phyloP scores from a whole-genome alignment of 2,113 vertebrate genomes.

The Stictonetta naevosa region DNA sequence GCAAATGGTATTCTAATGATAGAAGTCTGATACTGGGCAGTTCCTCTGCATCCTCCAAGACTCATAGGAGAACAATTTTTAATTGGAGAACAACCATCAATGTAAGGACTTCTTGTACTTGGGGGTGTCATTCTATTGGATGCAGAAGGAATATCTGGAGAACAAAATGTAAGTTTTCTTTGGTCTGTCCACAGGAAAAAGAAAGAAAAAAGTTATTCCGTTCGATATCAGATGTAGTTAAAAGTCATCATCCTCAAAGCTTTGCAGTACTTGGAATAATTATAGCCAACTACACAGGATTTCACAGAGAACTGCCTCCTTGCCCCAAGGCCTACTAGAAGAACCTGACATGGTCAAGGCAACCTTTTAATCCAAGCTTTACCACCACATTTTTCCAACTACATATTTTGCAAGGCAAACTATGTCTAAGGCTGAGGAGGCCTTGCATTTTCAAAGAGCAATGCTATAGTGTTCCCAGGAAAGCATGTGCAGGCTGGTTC shows the following conservation, averaged over 20 bases:
- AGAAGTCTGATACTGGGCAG: slow-evolving; percentile 76
- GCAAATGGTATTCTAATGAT: slow-evolving; percentile 80
- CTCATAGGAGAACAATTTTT: slow-evolving; percentile 85
- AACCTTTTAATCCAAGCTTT: not conserved
- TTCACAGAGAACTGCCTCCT: not conserved
- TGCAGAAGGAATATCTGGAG: slow-evolving; percentile 79
- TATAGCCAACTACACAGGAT: not conserved
- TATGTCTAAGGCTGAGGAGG: not conserved
- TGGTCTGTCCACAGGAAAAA: slow-evolving; percentile 74
- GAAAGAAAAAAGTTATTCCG: not conserved
- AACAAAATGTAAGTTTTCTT: slow-evolving; percentile 79
- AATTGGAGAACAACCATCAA: slow-evolving; percentile 95
- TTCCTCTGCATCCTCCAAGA: slow-evolving; percentile 71
- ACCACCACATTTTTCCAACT: not conserved
- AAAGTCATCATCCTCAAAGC: not conserved
- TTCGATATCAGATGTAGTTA: not conserved
- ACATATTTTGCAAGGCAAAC: not conserved
- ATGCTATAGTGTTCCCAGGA: not conserved
- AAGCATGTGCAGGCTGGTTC: not conserved
- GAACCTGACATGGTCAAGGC: not conserved
- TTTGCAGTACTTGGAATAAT: not conserved
- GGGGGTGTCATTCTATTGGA: slow-evolving; percentile 71
- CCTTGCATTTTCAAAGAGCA: not conserved
- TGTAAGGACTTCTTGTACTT: slow-evolving; percentile 82
- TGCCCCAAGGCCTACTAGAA: not conserved